These are phyloP conservation scores for Cosmopolites sordidus DNA, from an alignment of 2,888 invertebrate genomes.

Conservation along the genomic window DNA sequence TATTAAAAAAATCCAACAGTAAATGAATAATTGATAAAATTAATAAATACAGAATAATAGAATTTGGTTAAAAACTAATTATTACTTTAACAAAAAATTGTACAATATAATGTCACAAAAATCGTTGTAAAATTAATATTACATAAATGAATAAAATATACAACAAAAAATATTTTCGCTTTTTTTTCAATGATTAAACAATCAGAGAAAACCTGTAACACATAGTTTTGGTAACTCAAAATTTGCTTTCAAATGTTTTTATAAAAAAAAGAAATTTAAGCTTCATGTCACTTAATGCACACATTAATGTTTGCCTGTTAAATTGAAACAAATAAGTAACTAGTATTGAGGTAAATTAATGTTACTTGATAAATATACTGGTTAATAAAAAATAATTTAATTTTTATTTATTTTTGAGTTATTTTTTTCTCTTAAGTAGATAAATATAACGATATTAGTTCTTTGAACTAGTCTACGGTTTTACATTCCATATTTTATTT, in stretches of 20 bases:
- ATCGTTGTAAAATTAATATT: background rate
- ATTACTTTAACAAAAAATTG: background rate
- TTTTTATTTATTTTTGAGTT: slow-evolving; percentile 1
- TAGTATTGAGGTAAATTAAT: background rate
- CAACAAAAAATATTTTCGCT: background rate
- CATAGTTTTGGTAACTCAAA: background rate
- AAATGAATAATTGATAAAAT: slow-evolving; percentile 11
- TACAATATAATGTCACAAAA: background rate
- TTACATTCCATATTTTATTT: slow-evolving; percentile 9
- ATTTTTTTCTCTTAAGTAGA: slow-evolving; percentile 5
- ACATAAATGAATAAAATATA: no score
- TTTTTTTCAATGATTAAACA: slow-evolving; percentile 1
- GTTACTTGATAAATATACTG: background rate
- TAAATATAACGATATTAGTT: slow-evolving; percentile 3
- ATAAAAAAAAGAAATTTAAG: no score
- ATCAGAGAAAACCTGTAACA: background rate
- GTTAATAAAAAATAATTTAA: slow-evolving; percentile 10
- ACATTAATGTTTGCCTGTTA: background rate
- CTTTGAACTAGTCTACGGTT: slow-evolving; percentile 4
- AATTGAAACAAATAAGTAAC: background rate
- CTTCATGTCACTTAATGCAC: background rate
- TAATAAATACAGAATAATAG: slow-evolving; percentile 15
- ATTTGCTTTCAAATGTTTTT: background rate
- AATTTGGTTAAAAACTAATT: slow-evolving; percentile 13
- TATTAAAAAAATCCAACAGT: slow-evolving; percentile 13